These are phyloP conservation scores for Callospermophilus lateralis DNA, from an alignment of 2,113 vertebrate genomes.

Conservation along the genomic window DNA sequence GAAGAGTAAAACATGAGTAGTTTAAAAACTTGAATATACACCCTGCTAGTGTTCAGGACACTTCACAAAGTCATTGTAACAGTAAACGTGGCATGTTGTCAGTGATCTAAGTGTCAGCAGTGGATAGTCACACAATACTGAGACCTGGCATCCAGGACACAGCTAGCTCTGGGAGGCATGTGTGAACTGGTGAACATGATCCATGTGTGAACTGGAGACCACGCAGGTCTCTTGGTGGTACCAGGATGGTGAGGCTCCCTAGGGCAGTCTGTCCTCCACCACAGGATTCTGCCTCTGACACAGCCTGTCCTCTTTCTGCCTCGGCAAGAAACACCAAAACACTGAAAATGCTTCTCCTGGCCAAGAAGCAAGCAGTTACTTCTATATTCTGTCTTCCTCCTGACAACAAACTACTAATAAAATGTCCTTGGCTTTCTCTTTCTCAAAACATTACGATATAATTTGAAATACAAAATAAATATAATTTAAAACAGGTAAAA, in stretches of 20 bases:
- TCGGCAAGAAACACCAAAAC: not conserved
- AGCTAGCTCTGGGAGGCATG: not conserved
- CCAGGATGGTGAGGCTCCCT: not conserved
- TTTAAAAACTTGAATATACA: not conserved
- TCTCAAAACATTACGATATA: slow-evolving; percentile 16
- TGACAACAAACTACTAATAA: not conserved
- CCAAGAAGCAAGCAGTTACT: slow-evolving; percentile 1
- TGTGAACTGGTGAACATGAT: not conserved
- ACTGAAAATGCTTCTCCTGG: not conserved
- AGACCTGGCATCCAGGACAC: not conserved
- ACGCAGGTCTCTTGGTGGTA: not conserved
- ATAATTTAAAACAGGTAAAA: slow-evolving; percentile 7
- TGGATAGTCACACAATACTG: not conserved
- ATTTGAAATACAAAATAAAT: slow-evolving; percentile 62
- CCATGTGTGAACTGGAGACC: not conserved
- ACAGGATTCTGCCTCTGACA: not conserved
- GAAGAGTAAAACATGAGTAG: not conserved
- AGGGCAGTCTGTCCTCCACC: not conserved
- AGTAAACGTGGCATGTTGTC: not conserved
- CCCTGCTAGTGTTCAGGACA: not conserved
- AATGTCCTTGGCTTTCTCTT: not conserved
- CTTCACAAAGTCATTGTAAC: not conserved
- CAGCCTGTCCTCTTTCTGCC: not conserved
- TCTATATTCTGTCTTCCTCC: slow-evolving; percentile 4
- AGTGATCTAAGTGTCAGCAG: not conserved